phyloP scores from a whole-genome alignment of 2,888 invertebrate species.

The Sialis fuliginosa region DNA sequence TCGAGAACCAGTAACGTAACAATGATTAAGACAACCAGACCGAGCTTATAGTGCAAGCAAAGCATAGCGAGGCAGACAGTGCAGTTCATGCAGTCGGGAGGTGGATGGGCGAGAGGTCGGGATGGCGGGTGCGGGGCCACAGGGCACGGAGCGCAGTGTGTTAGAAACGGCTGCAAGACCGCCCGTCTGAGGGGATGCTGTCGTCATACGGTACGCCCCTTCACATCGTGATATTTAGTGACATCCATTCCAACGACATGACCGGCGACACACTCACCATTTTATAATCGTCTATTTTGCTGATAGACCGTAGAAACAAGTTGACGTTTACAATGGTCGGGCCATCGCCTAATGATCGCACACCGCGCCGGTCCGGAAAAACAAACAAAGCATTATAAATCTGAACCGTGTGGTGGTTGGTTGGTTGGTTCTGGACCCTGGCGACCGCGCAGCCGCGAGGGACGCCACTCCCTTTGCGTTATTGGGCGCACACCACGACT shows the following conservation, averaged over 20 bases:
- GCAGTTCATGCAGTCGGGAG: neutral
- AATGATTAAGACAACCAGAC: neutral
- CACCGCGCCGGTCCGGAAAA: slow-evolving; percentile 2
- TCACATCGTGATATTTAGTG: neutral
- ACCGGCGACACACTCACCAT: slow-evolving; percentile 64
- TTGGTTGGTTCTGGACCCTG: slow-evolving; percentile 6
- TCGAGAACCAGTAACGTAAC: neutral
- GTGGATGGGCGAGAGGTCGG: neutral
- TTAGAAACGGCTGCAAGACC: slow-evolving; percentile 3
- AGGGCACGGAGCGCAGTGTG: slow-evolving; percentile 1
- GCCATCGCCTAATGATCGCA: slow-evolving; percentile 44
- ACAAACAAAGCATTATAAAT: slow-evolving; percentile 2
- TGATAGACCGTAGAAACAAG: slow-evolving; percentile 93
- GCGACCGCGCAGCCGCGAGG: slow-evolving; percentile 8
- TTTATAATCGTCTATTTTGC: slow-evolving; percentile 97
- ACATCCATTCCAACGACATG: slow-evolving; percentile 3
- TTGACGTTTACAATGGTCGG: slow-evolving; percentile 83
- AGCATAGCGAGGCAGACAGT: neutral
- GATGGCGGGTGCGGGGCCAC: neutral
- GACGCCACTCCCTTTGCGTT: slow-evolving; percentile 12
- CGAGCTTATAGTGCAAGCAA: slow-evolving; percentile 10
- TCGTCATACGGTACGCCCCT: neutral
- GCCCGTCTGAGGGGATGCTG: slow-evolving; percentile 1
- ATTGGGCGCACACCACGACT: too few relatives aligned
- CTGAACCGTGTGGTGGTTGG: slow-evolving; percentile 13